Evolutionary conservation across 1,140 invertebrate species (phyloP).

Genomic region (Melitaea cinxia): DNA sequence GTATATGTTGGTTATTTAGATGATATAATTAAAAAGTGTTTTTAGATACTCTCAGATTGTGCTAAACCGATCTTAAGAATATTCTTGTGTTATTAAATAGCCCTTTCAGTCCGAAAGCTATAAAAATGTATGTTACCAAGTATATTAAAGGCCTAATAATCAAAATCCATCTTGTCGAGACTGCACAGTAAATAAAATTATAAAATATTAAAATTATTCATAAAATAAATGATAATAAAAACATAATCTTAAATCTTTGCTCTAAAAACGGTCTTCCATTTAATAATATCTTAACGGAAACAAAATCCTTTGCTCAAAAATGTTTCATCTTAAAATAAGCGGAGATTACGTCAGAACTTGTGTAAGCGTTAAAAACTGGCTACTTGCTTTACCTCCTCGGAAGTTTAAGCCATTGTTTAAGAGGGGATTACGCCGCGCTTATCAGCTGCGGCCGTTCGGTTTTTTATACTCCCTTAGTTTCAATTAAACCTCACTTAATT

Average conservation of each 20-base stretch:
- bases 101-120: too few relatives aligned
- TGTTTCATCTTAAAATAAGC: slow-evolving; percentile 60
- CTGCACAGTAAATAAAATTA: too few relatives aligned
- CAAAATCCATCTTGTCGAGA: too few relatives aligned
- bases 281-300: neutral
- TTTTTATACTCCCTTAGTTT: slow-evolving; percentile 69
- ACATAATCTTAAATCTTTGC: neutral
- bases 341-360: slow-evolving; percentile 66
- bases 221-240: too few relatives aligned
- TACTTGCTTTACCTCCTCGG: slow-evolving; percentile 27
- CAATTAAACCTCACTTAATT: slow-evolving; percentile 73
- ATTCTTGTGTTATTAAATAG: too few relatives aligned
- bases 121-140: too few relatives aligned
- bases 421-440: slow-evolving; percentile 62
- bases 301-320: slow-evolving; percentile 33
- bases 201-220: too few relatives aligned
- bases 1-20: too few relatives aligned
- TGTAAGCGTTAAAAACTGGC: slow-evolving; percentile 60
- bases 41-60: too few relatives aligned
- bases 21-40: too few relatives aligned
- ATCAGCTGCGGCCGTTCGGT: slow-evolving; percentile 52
- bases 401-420: slow-evolving; percentile 66
- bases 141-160: too few relatives aligned
- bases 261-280: neutral
- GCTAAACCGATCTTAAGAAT: too few relatives aligned